Evolutionary conservation across 2,888 invertebrate species (phyloP).

Genomic region (Gymnoscelis rufifasciata): DNA sequence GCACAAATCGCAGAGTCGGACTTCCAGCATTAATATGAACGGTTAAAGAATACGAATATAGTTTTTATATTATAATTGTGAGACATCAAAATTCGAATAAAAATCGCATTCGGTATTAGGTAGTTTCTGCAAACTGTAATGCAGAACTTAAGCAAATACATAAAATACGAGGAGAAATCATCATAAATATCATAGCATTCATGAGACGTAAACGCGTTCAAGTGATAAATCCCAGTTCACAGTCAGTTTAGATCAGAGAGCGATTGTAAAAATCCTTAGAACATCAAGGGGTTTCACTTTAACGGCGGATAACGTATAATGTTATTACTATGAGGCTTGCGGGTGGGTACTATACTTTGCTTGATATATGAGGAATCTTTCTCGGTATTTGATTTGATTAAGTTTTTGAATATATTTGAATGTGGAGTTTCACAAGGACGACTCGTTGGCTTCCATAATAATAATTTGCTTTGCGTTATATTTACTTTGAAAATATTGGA

Average conservation of each 20-base stretch:
- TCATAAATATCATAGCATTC: slow-evolving; percentile 54
- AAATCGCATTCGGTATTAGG: too few relatives aligned
- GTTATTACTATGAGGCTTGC: slow-evolving; percentile 28
- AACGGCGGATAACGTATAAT: slow-evolving; percentile 64
- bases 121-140: slow-evolving; percentile 3
- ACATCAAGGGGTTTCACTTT: slow-evolving; percentile 59
- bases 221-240: slow-evolving; percentile 47
- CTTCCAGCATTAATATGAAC: too few relatives aligned
- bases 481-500: not conserved
- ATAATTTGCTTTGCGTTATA: slow-evolving; percentile 1
- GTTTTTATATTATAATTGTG: too few relatives aligned
- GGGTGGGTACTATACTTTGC: slow-evolving; percentile 3
- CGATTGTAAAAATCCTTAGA: slow-evolving; percentile 60
- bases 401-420: slow-evolving; percentile 2
- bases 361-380: slow-evolving; percentile 34
- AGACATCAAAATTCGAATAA: too few relatives aligned
- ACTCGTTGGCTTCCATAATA: slow-evolving; percentile 1
- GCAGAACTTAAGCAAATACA: slow-evolving; percentile 18
- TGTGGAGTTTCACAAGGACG: not conserved
- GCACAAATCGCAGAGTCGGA: too few relatives aligned
- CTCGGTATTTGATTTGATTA: slow-evolving; percentile 3
- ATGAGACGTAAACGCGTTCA: slow-evolving; percentile 52
- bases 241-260: slow-evolving; percentile 45
- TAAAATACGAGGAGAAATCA: slow-evolving; percentile 41
- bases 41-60: too few relatives aligned